These are phyloP conservation scores for Todiramphus chloris DNA, from an alignment of 2,113 vertebrate species.

Conservation along the genomic window DNA sequence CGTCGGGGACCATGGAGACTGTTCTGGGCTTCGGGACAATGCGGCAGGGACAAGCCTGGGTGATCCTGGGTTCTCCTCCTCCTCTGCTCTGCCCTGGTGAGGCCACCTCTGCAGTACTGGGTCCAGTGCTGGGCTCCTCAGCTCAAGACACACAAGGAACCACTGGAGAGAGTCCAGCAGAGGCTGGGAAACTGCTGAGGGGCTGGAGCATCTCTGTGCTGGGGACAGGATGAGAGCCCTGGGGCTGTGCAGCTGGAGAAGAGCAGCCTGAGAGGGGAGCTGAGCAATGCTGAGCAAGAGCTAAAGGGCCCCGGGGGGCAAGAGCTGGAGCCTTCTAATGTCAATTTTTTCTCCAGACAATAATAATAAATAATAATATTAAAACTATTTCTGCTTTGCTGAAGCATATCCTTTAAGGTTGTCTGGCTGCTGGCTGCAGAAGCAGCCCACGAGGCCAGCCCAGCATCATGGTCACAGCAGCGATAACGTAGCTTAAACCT, in stretches of 20 bases:
- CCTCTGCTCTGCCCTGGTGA: background rate
- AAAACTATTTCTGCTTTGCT: background rate
- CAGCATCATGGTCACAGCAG: background rate
- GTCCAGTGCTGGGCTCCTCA: background rate
- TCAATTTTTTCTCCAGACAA: background rate
- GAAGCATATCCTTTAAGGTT: background rate
- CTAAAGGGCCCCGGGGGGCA: too few relatives aligned
- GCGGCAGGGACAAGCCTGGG: background rate
- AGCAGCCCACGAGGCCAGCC: background rate
- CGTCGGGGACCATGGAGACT: fast-evolving
- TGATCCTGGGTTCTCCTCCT: background rate
- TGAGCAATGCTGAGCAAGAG: too few relatives aligned
- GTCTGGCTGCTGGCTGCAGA: background rate
- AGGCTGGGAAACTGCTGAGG: background rate
- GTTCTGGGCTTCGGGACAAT: background rate
- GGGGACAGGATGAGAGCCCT: too few relatives aligned
- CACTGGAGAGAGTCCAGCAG: background rate
- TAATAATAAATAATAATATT: background rate
- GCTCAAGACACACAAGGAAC: background rate
- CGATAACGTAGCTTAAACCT: background rate
- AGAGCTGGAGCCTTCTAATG: background rate
- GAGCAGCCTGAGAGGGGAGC: too few relatives aligned
- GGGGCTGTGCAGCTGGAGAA: too few relatives aligned
- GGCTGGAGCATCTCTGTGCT: background rate
- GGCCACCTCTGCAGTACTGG: background rate